A percentile compares a stretch with the other conserved stretches of the same genome.
Conservation (phyloP, 2,797 vertebrate species). For the Tadarida brasiliensis region DNA sequence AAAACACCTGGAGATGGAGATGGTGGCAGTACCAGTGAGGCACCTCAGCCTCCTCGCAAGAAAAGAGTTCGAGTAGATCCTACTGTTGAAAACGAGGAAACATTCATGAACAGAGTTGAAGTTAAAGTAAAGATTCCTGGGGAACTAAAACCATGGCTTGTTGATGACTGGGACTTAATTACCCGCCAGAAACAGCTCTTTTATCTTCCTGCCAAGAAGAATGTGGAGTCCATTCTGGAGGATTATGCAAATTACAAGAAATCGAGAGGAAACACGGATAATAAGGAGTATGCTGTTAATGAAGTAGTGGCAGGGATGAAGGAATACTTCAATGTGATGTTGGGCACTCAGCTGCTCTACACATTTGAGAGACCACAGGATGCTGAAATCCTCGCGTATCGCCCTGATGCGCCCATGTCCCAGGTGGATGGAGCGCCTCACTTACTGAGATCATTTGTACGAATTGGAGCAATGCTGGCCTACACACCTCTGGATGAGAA, state of each 20-base stretch:
- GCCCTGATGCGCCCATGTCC: conserved; percentile 95
- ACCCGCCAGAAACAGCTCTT: too few relatives aligned
- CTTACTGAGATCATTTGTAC: conserved; percentile 94
- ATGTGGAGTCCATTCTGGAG: conserved; percentile 95
- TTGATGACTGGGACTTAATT: too few relatives aligned
- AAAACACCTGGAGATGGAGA: too few relatives aligned
- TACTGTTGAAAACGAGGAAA: too few relatives aligned
- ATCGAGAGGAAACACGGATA: conserved; percentile 97
- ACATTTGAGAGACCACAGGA: conserved; percentile 98
- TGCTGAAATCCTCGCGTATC: conserved; percentile 95
- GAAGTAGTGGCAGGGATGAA: conserved; percentile 97
- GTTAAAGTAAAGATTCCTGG: too few relatives aligned
- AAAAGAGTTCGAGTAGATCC: too few relatives aligned
- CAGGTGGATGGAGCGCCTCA: conserved; percentile 97
- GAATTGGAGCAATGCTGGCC: conserved; percentile 98
- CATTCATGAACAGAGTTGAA: too few relatives aligned
- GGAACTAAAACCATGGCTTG: too few relatives aligned
- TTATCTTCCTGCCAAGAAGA: conserved; percentile 98
- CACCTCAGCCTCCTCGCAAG: too few relatives aligned
- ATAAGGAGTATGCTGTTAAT: conserved; percentile 97
- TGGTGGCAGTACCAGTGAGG: too few relatives aligned
- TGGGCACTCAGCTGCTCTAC: conserved; percentile 97
- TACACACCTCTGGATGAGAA: conserved; percentile 99
- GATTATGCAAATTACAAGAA: conserved; percentile 99
- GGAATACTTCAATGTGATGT: conserved; percentile 99